Percentiles rank a stretch among this genome's conserved stretches.
These are phyloP conservation scores for Papilio protenor DNA, from an alignment of 2,888 invertebrate species.

Conservation along the genomic window DNA sequence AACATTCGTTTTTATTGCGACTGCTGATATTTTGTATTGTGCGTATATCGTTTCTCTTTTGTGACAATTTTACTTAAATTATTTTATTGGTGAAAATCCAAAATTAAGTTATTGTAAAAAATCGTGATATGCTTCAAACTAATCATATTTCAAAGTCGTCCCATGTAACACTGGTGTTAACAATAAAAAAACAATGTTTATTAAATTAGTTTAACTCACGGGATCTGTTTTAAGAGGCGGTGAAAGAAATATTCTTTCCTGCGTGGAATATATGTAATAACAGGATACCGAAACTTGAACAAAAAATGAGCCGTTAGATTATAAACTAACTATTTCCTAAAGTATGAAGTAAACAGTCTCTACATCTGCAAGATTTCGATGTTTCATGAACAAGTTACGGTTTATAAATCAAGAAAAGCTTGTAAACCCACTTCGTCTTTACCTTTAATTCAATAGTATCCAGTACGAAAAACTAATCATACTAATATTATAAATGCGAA, in stretches of 20 bases:
- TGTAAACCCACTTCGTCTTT: too few relatives aligned
- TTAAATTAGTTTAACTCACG: slow-evolving; percentile 5
- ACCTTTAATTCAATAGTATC: too few relatives aligned
- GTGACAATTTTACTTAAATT: too few relatives aligned
- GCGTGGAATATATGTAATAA: slow-evolving; percentile 42
- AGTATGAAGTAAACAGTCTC: background rate
- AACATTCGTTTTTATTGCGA: too few relatives aligned
- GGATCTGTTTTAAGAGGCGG: slow-evolving; percentile 19
- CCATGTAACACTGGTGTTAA: slow-evolving; percentile 5
- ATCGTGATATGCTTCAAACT: background rate
- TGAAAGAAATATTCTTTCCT: slow-evolving; percentile 30
- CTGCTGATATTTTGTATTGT: too few relatives aligned
- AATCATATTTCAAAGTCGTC: background rate
- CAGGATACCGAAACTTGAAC: slow-evolving; percentile 42
- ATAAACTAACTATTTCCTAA: slow-evolving; percentile 68
- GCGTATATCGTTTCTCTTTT: too few relatives aligned
- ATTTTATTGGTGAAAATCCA: too few relatives aligned
- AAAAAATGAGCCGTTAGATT: slow-evolving; percentile 67
- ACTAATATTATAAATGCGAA: too few relatives aligned
- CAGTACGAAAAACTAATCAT: too few relatives aligned
- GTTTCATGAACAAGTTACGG: background rate
- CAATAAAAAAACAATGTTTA: slow-evolving; percentile 27
- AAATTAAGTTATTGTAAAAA: background rate
- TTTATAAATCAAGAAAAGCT: background rate
- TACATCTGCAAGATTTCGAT: background rate